Base-by-base conservation (phyloP, 2,113 vertebrate species). In the Pomatostomus ruficeps region DNA sequence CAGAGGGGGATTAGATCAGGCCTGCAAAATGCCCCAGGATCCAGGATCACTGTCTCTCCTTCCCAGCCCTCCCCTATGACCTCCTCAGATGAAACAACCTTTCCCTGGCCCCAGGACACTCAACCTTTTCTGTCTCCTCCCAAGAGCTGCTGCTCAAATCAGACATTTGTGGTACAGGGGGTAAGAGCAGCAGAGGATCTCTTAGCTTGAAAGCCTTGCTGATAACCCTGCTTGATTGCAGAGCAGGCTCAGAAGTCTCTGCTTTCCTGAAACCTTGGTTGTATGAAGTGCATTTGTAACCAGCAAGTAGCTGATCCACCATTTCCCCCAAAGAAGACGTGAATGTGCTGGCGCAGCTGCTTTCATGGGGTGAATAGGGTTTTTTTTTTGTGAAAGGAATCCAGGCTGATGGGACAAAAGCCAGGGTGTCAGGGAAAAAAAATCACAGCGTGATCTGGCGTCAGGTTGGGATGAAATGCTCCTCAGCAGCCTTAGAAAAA, bases 301-400 rank as follows among this genome's bases (percentile, higher is more conserved):
- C 58, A 54, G 24, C 62, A 65, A 52, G 58, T 36, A 46, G 35
- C 9, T 43, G 35, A 71, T 55, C 35, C 36, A n/a, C 10, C 9
- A 0, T 75, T 90, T 88, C 19, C 21, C 7, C 29, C n/a, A 22
- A 46, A 42, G 55, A 72, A 11, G 6, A 5, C 2, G 1, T 1
- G 12, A 35, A 55, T 29, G 12, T 62, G 21, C 71, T 79, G 42
- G 12, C 54, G 38, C 59, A 79, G n/a, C 70, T 84, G 46, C 46
- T 80, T 67, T 67, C 9, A 9, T 71, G 26, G 36, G 22, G 31
- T 86, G 88, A 59, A 77, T 74, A 22, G 31, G 10, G 1, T 80
- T 92, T 87, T 73, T 0, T n/a, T 84, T 76, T 73, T 0, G 2
- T 62, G 63, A 48, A 65, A 52, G 46, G 51, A 62, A 28, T 62